Conservation (phyloP, 2,888 invertebrate species). For the Adelphocoris suturalis region DNA sequence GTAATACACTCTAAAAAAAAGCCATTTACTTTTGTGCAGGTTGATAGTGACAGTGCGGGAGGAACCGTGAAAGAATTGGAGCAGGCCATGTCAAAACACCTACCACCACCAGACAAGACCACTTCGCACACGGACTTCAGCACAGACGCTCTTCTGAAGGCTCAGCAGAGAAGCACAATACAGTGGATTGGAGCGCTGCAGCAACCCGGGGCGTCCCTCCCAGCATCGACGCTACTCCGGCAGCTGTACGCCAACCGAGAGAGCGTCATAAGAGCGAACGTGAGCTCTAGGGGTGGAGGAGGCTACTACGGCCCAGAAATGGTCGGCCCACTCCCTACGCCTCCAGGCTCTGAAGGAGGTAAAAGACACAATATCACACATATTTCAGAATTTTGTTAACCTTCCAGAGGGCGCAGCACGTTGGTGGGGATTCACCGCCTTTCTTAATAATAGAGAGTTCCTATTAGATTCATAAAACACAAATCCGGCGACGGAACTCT, state of each 20-base stretch:
- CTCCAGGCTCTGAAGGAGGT: constrained; percentile 85
- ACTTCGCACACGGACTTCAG: constrained; percentile 87
- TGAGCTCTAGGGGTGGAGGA: constrained; percentile 80
- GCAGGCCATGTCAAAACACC: constrained; percentile 97
- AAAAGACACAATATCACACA: constrained; percentile 74
- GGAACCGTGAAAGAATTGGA: constrained; percentile 93
- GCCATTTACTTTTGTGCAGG: constrained; percentile 57
- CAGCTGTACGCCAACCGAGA: constrained; percentile 96
- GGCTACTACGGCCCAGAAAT: constrained; percentile 78
- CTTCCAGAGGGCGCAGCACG: no score
- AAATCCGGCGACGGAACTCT: no score
- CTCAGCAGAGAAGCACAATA: constrained; percentile 89
- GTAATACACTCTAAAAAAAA: background rate
- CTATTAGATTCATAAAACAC: no score
- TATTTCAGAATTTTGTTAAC: no score
- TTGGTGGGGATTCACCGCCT: no score
- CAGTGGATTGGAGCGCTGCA: constrained; percentile 92
- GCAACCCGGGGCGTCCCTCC: constrained; percentile 81
- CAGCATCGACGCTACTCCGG: constrained; percentile 92
- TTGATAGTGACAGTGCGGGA: constrained; percentile 77
- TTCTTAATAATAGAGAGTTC: no score
- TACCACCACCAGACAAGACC: constrained; percentile 81
- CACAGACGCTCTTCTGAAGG: constrained; percentile 90
- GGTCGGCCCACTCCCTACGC: constrained; percentile 89
- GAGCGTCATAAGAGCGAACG: constrained; percentile 95